Conservation (phyloP, 2,888 invertebrate genomes). For the Abscondita cerata region DNA sequence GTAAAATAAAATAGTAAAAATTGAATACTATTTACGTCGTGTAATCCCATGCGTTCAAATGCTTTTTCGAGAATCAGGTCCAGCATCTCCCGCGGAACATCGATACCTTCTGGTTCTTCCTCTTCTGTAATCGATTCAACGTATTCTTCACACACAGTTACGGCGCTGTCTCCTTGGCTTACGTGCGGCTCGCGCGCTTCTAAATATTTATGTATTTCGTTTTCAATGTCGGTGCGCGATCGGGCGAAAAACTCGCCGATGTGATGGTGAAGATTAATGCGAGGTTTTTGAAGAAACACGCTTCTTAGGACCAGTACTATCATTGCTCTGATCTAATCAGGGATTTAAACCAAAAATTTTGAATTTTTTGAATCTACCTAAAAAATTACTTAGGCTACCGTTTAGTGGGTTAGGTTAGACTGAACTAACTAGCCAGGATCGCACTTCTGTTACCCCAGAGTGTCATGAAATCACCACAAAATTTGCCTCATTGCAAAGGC, state of each 20-base stretch:
- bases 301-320: conserved; percentile 44
- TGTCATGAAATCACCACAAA: too few species aligned
- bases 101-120: conserved; percentile 4
- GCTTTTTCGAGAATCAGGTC: conserved; percentile 18
- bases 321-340: conserved; percentile 47
- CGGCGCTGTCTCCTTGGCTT: conserved; percentile 31
- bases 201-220: conserved; percentile 43
- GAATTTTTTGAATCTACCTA: too few species aligned
- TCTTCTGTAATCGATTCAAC: background rate
- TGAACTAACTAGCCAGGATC: too few species aligned
- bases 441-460: too few species aligned
- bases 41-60: background rate
- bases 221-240: conserved; percentile 41
- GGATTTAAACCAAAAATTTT: background rate
- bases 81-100: conserved; percentile 13
- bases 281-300: conserved; percentile 45
- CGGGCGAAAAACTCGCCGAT: conserved; percentile 46
- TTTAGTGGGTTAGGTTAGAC: too few species aligned
- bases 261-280: conserved; percentile 43
- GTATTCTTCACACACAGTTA: conserved; percentile 10
- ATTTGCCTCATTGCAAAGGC: too few species aligned
- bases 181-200: conserved; percentile 23
- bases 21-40: background rate
- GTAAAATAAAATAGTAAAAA: too few species aligned
- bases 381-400: too few species aligned